These are phyloP conservation scores for Esox niger DNA, from an alignment of 2,113 vertebrate genomes.

Conservation along the genomic window DNA sequence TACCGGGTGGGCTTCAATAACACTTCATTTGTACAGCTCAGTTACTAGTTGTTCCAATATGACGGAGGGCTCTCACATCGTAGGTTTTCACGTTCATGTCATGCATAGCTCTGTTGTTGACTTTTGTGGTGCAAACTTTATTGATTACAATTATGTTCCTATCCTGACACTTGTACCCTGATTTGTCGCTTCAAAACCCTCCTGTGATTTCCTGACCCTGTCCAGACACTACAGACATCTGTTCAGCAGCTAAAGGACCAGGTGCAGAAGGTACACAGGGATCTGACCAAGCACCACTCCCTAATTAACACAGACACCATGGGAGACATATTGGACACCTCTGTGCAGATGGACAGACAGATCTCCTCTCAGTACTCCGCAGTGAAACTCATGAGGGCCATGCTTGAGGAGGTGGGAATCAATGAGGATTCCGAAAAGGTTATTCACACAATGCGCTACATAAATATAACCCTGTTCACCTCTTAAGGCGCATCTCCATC, in stretches of 20 bases:
- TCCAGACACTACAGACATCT: slow-evolving; percentile 74
- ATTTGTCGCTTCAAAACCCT: too few relatives aligned
- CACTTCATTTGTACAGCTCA: not conserved
- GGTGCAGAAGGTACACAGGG: slow-evolving; percentile 81
- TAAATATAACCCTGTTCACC: not conserved
- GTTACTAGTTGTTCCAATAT: not conserved
- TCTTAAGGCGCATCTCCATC: not conserved
- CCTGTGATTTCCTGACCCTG: not conserved
- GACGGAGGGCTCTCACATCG: too few relatives aligned
- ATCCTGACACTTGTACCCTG: too few relatives aligned
- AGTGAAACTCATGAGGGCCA: slow-evolving; percentile 70
- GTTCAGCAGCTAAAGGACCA: slow-evolving; percentile 82
- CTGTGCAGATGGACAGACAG: slow-evolving; percentile 74
- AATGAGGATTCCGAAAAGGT: not conserved
- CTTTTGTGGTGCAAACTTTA: too few relatives aligned
- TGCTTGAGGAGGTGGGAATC: slow-evolving; percentile 77
- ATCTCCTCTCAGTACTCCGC: slow-evolving; percentile 72
- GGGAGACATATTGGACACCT: slow-evolving; percentile 75
- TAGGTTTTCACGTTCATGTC: too few relatives aligned
- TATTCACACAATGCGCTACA: not conserved
- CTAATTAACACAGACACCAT: slow-evolving; percentile 81
- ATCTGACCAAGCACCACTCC: slow-evolving; percentile 84
- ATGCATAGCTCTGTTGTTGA: too few relatives aligned
- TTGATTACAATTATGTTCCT: too few relatives aligned
- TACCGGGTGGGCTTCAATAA: slow-evolving; percentile 65